These are phyloP conservation scores for Xyrichtys novacula DNA, from an alignment of 2,797 vertebrate genomes.

Conservation along the genomic window DNA sequence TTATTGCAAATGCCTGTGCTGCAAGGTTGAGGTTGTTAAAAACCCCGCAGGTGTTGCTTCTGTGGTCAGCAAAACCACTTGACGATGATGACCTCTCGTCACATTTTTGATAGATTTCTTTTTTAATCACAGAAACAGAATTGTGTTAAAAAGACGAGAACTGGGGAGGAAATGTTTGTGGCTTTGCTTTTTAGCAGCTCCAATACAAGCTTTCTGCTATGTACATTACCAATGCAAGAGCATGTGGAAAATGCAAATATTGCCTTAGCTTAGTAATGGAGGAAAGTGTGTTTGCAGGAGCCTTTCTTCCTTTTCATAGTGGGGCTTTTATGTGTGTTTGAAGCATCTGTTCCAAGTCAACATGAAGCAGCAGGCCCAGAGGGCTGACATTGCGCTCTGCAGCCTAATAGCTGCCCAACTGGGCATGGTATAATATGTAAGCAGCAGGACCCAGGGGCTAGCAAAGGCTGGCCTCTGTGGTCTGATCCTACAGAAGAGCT, in stretches of 20 bases:
- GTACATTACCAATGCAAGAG: slow-evolving; percentile 6
- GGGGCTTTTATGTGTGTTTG: slow-evolving; percentile 9
- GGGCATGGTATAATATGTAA: slow-evolving; percentile 34
- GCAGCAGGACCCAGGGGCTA: no score
- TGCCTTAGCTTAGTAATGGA: slow-evolving; percentile 47
- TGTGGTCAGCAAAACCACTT: no score
- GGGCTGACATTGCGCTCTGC: slow-evolving; percentile 4
- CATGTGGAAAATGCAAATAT: slow-evolving; percentile 64
- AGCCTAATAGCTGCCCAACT: slow-evolving; percentile 36
- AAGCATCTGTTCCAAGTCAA: slow-evolving; percentile 45
- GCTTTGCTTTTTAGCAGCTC: background rate
- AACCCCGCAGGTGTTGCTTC: no score
- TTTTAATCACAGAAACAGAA: slow-evolving; percentile 5
- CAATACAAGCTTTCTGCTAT: slow-evolving; percentile 6
- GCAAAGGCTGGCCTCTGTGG: no score
- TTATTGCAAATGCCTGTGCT: no score
- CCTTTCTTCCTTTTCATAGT: slow-evolving; percentile 7
- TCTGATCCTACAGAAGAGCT: no score
- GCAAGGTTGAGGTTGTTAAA: no score
- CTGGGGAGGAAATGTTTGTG: background rate
- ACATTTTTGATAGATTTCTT: no score
- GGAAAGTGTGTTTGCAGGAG: slow-evolving; percentile 55
- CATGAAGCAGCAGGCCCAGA: slow-evolving; percentile 14
- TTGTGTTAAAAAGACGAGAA: background rate
- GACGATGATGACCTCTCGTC: no score